phyloP scores from a whole-genome alignment of 2,113 vertebrate species.

The Passer domesticus region DNA sequence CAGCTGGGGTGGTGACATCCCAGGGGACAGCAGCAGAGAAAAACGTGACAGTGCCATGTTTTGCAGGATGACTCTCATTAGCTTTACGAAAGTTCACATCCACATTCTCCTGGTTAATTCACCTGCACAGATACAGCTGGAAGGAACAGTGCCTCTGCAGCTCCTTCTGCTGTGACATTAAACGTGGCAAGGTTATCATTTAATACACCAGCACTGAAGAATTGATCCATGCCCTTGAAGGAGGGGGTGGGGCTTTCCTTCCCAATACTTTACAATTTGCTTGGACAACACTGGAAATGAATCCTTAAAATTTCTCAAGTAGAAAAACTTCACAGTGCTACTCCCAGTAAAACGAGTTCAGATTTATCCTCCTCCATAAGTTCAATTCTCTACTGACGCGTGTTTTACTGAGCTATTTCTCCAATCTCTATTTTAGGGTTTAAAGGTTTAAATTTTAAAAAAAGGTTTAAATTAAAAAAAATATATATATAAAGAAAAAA shows the following conservation, averaged over 20 bases:
- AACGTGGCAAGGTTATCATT: constrained; percentile 72
- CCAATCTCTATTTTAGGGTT: neutral
- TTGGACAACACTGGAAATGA: constrained; percentile 11
- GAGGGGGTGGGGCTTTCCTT: neutral
- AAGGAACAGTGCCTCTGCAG: constrained; percentile 39
- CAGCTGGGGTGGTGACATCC: neutral
- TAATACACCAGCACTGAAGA: constrained; percentile 36
- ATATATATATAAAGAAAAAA: neutral
- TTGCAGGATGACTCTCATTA: neutral
- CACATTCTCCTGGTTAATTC: constrained; percentile 34
- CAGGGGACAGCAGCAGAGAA: neutral
- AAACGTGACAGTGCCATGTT: neutral
- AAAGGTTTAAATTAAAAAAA: neutral
- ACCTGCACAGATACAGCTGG: constrained; percentile 4
- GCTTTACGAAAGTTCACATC: constrained; percentile 4
- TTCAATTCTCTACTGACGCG: neutral
- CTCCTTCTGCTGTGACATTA: constrained; percentile 68
- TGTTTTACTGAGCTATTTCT: neutral
- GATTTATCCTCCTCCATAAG: neutral
- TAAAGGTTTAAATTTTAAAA: neutral
- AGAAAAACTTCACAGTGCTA: neutral
- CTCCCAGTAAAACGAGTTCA: neutral
- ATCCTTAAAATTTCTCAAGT: constrained; percentile 13
- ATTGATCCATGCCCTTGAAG: constrained; percentile 62
- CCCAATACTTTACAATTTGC: constrained; percentile 2